phyloP scores from a whole-genome alignment of 2,113 vertebrate genomes.

The Zingel zingel region DNA sequence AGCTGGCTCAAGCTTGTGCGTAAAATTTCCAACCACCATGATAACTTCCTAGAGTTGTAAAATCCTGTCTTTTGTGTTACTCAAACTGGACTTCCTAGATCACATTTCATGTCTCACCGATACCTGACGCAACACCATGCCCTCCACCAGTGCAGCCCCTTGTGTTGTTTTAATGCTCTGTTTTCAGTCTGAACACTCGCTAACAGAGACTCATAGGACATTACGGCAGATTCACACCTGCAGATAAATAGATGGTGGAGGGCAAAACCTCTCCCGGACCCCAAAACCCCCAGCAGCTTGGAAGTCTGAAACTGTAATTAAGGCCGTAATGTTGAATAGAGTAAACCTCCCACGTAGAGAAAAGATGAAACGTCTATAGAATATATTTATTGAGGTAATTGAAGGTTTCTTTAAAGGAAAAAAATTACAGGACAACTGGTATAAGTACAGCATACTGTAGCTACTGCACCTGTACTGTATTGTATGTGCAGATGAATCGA shows the following conservation, averaged over 20 bases:
- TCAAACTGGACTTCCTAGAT: neutral
- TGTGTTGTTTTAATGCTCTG: neutral
- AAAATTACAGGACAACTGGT: conserved; percentile 63
- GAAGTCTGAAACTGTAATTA: conserved; percentile 41
- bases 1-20: neutral
- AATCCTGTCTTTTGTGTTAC: neutral
- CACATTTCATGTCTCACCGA: neutral
- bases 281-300: conserved; percentile 17
- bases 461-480: conserved; percentile 39
- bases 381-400: conserved; percentile 57
- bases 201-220: neutral
- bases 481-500: conserved; percentile 21
- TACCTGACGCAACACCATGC: neutral
- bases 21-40: neutral
- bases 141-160: neutral
- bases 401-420: conserved; percentile 36
- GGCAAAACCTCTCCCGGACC: conserved; percentile 37
- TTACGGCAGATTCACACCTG: conserved; percentile 45
- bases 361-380: conserved; percentile 50
- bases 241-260: conserved; percentile 36
- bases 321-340: conserved; percentile 16
- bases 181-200: neutral
- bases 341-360: conserved; percentile 28
- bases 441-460: conserved; percentile 18
- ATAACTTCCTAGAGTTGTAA: conserved; percentile 1